phyloP scores from a whole-genome alignment of 1,140 invertebrate genomes.

The Sipha flava region DNA sequence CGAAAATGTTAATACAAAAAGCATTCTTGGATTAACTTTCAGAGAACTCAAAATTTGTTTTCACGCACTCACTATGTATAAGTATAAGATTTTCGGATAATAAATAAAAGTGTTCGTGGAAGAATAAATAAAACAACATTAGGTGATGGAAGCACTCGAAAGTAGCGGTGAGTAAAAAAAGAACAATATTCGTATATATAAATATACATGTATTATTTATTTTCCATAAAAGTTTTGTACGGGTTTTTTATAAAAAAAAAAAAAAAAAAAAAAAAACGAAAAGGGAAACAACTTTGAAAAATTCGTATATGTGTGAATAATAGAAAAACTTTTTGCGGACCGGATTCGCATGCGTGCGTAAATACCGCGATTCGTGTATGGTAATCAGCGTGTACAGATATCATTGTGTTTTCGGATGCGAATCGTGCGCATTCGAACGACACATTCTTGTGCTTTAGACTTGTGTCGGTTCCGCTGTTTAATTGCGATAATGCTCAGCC shows the following conservation, averaged over 20 bases:
- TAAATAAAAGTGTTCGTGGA: neutral
- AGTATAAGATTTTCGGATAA: constrained; percentile 11
- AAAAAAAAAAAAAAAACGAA: neutral
- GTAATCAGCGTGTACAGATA: neutral
- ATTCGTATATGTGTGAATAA: neutral
- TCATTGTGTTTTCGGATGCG: neutral
- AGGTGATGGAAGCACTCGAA: neutral
- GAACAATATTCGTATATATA: neutral
- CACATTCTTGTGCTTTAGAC: too few relatives aligned
- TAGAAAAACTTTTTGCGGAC: constrained; percentile 1
- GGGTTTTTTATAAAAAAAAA: neutral
- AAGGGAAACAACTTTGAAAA: neutral
- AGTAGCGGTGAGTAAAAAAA: neutral
- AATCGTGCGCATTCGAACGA: neutral
- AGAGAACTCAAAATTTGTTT: neutral
- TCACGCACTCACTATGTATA: neutral
- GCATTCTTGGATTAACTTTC: constrained; percentile 19
- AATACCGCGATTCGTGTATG: neutral
- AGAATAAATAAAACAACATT: constrained; percentile 16
- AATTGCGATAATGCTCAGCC: neutral
- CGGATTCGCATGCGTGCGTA: too few relatives aligned
- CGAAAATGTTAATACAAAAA: neutral
- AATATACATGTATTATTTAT: neutral
- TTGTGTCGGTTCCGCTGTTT: neutral
- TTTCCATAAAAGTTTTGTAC: neutral